Conservation (phyloP, 2,888 invertebrate genomes). For the Panzeria rudis region DNA sequence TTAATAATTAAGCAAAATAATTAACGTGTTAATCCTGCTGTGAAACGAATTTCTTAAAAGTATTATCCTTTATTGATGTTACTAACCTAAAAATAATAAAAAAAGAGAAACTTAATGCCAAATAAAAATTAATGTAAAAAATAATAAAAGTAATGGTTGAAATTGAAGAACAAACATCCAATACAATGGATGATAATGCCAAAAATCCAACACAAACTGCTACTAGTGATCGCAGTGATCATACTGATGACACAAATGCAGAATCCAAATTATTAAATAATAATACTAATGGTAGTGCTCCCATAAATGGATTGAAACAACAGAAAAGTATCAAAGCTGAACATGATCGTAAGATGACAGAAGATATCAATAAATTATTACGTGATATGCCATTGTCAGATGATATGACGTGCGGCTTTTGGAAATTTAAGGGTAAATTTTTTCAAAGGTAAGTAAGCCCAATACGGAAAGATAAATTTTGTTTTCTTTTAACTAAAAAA, state of each 20-base stretch:
- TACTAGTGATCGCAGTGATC: slow-evolving; percentile 57
- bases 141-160: slow-evolving; percentile 69
- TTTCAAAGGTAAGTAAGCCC: slow-evolving; percentile 84
- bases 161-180: slow-evolving; percentile 61
- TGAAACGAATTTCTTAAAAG: neutral
- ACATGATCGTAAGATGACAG: slow-evolving; percentile 79
- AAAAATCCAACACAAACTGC: slow-evolving; percentile 20
- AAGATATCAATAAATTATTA: slow-evolving; percentile 84
- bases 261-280: slow-evolving; percentile 77
- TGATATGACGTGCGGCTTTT: slow-evolving; percentile 87
- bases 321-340: slow-evolving; percentile 77
- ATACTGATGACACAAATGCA: slow-evolving; percentile 60
- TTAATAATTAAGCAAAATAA: neutral
- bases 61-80: too few species aligned
- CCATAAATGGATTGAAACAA: slow-evolving; percentile 70
- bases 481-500: too few species aligned
- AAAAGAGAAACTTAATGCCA: neutral
- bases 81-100: neutral
- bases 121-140: neutral
- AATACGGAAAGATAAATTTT: too few species aligned
- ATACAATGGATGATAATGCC: slow-evolving; percentile 31
- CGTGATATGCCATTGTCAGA: slow-evolving; percentile 85
- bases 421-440: slow-evolving; percentile 85
- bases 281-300: slow-evolving; percentile 61
- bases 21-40: neutral